Percentiles rank a stretch among this genome's conserved stretches.
Conservation (phyloP, 2,797 vertebrate genomes). For the Limosa lapponica region DNA sequence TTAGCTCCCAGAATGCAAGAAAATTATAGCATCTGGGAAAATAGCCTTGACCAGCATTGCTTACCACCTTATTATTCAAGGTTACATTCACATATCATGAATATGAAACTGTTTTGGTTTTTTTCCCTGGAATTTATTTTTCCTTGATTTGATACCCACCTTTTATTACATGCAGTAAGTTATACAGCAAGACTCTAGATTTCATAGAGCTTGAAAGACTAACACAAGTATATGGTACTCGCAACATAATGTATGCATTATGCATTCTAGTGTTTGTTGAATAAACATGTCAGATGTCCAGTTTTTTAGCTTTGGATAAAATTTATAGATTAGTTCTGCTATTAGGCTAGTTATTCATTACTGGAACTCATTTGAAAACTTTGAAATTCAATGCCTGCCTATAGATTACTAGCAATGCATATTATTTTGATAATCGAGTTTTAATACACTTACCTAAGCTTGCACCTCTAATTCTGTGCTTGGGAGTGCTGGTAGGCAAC, state of each 20-base stretch:
- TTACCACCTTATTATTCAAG: not conserved
- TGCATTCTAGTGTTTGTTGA: not conserved
- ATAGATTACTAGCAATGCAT: not conserved
- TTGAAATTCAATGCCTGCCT: not conserved
- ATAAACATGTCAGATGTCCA: not conserved
- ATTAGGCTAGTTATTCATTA: not conserved
- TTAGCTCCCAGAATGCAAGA: not conserved
- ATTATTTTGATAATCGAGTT: not conserved
- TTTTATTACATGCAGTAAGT: not conserved
- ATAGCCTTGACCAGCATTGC: not conserved
- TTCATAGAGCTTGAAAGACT: not conserved
- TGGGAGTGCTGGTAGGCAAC: not conserved
- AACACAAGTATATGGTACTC: not conserved
- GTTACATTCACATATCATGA: not conserved
- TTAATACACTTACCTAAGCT: not conserved
- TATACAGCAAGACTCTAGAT: not conserved
- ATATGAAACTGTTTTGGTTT: not conserved
- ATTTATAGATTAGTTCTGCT: not conserved
- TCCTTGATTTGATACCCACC: not conserved
- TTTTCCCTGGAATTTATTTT: not conserved
- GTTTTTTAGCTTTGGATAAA: not conserved
- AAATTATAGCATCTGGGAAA: not conserved
- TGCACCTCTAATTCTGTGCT: not conserved
- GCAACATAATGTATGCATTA: not conserved
- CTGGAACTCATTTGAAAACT: not conserved